Evolutionary conservation across 92 coral and sea anemone genomes (phyloP).

Genomic region (Scolanthus callimorphus): DNA sequence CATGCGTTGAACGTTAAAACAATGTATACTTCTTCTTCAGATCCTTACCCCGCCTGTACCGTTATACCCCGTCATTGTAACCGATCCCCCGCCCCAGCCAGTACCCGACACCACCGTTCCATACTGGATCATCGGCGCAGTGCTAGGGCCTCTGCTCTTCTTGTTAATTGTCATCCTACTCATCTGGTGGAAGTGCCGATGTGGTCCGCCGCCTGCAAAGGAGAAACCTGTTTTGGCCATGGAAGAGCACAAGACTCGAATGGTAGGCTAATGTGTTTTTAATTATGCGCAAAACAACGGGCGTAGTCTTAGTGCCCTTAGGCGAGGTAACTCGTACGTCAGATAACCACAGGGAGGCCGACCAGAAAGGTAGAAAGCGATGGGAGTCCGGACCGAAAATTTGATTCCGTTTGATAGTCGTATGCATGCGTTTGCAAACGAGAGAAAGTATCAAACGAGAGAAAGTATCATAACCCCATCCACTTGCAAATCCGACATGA

Average conservation of each 20-base stretch:
- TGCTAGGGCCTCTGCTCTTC: constrained; percentile 61
- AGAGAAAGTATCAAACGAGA: too few relatives aligned
- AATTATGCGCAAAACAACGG: too few relatives aligned
- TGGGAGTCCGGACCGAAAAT: too few relatives aligned
- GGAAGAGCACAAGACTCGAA: constrained; percentile 33
- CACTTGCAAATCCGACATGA: too few relatives aligned
- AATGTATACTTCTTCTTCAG: constrained; percentile 17
- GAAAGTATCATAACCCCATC: too few relatives aligned
- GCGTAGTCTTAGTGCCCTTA: too few relatives aligned
- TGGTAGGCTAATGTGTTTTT: constrained; percentile 24
- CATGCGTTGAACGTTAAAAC: too few relatives aligned
- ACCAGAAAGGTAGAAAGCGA: too few relatives aligned
- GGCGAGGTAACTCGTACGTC: too few relatives aligned
- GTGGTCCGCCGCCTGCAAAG: constrained; percentile 76
- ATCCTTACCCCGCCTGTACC: constrained; percentile 32
- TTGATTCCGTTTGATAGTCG: too few relatives aligned
- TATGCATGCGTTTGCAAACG: too few relatives aligned
- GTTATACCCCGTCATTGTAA: background rate
- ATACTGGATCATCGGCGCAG: constrained; percentile 86
- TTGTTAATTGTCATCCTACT: constrained; percentile 38
- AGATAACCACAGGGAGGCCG: too few relatives aligned
- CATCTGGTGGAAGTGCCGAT: constrained; percentile 83
- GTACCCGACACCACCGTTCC: constrained; percentile 33
- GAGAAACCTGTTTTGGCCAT: constrained; percentile 50
- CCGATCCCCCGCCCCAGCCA: constrained; percentile 55